Conservation (phyloP, 2,113 vertebrate genomes). For the Macrotus californicus region DNA sequence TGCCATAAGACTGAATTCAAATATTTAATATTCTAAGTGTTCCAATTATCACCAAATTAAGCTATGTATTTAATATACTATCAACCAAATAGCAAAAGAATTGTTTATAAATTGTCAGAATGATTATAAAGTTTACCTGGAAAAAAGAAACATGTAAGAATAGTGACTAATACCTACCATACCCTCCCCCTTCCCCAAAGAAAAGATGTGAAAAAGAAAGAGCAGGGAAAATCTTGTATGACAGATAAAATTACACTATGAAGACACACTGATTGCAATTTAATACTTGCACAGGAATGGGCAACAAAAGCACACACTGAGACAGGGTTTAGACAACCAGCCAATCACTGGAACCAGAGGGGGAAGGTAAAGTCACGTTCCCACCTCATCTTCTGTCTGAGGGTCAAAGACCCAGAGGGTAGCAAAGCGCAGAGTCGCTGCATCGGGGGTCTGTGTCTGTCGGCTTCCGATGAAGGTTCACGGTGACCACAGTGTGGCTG, state of each 20-base stretch:
- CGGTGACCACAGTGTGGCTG: neutral
- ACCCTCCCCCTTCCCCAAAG: too few species aligned
- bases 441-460: neutral
- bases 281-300: neutral
- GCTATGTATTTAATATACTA: neutral
- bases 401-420: too few species aligned
- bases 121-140: neutral
- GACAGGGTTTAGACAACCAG: neutral
- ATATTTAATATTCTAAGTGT: neutral
- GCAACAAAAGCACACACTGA: neutral
- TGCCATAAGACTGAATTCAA: neutral
- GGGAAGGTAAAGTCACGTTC: neutral
- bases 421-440: too few species aligned
- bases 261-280: neutral
- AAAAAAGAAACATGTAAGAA: neutral
- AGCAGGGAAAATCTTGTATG: neutral
- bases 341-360: neutral
- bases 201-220: neutral
- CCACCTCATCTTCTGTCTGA: neutral
- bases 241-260: neutral
- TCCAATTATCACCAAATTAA: neutral
- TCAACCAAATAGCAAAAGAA: neutral
- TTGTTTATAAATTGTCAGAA: neutral
- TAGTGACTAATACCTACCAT: neutral
- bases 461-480: neutral